Percentiles rank a stretch among this genome's conserved stretches.
Evolutionary conservation across 2,113 vertebrate genomes (phyloP).

Genomic region (Corynorhinus townsendii): DNA sequence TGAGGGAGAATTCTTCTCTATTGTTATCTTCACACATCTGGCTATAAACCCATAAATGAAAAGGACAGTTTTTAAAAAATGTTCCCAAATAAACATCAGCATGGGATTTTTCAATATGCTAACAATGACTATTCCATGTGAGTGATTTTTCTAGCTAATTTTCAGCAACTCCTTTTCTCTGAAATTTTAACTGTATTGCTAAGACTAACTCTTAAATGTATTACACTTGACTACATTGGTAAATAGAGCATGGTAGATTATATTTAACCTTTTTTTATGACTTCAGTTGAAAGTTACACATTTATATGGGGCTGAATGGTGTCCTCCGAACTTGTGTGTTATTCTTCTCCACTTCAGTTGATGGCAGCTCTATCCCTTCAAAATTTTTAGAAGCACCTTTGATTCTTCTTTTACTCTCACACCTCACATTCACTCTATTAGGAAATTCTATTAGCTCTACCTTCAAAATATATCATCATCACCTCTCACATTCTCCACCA

Average conservation of each 20-base stretch:
- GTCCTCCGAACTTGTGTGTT: not conserved
- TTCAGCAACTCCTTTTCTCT: conserved; percentile 13
- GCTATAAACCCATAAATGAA: conserved; percentile 65
- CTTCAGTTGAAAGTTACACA: not conserved
- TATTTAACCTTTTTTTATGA: not conserved
- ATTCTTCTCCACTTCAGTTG: not conserved
- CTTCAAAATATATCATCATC: not conserved
- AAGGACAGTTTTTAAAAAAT: conserved; percentile 35
- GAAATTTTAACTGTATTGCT: conserved; percentile 44
- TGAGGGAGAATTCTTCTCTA: conserved; percentile 57
- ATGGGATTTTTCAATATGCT: conserved; percentile 15
- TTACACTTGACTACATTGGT: not conserved
- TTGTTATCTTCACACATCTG: conserved; percentile 52
- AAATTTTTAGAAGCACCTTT: not conserved
- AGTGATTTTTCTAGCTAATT: conserved; percentile 44
- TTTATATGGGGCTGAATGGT: no score
- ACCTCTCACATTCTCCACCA: not conserved
- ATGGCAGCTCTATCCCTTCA: not conserved
- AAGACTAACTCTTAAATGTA: not conserved
- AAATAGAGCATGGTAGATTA: not conserved
- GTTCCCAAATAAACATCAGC: conserved; percentile 50
- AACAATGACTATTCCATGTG: not conserved
- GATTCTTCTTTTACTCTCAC: not conserved
- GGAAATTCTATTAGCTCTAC: not conserved
- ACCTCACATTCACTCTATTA: not conserved